Evolutionary conservation across 2,888 invertebrate genomes (phyloP).

Genomic region (Nomada hirtipes): DNA sequence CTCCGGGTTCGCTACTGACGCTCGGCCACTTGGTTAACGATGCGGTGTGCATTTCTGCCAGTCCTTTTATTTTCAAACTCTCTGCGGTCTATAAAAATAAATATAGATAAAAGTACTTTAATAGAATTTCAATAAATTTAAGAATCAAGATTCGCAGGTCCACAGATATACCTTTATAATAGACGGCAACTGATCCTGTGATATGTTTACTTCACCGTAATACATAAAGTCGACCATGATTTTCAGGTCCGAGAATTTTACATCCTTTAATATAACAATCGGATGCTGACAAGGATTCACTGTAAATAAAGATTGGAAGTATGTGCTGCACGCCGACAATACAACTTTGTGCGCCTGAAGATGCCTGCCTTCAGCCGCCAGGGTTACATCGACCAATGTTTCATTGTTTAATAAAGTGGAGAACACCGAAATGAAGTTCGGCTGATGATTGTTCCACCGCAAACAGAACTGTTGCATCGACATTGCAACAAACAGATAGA

Average conservation of each 20-base stretch:
- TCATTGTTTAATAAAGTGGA: slow-evolving; percentile 93
- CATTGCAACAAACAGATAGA: slow-evolving; percentile 83
- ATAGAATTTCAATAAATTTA: neutral
- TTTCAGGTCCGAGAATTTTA: slow-evolving; percentile 93
- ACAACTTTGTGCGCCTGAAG: slow-evolving; percentile 96
- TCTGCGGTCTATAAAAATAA: slow-evolving; percentile 90
- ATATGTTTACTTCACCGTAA: slow-evolving; percentile 96
- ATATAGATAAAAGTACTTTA: neutral
- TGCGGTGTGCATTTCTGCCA: slow-evolving; percentile 94
- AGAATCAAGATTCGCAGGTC: neutral
- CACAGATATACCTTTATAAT: slow-evolving; percentile 84
- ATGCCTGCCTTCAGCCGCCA: slow-evolving; percentile 95
- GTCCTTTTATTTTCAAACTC: slow-evolving; percentile 94
- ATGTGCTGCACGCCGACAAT: slow-evolving; percentile 96
- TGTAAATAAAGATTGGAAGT: slow-evolving; percentile 94
- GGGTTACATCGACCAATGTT: slow-evolving; percentile 94
- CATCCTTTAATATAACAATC: slow-evolving; percentile 95
- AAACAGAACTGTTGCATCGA: slow-evolving; percentile 92
- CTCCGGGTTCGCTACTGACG: slow-evolving; percentile 83
- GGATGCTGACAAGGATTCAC: slow-evolving; percentile 95
- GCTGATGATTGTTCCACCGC: slow-evolving; percentile 97
- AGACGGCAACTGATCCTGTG: slow-evolving; percentile 92
- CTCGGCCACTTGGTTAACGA: slow-evolving; percentile 90
- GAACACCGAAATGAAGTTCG: slow-evolving; percentile 96
- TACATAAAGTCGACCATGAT: slow-evolving; percentile 97